Evolutionary conservation across 1,140 invertebrate genomes (phyloP), one percentile per base, ranked within the genome.

Genomic region (Sipha flava): DNA sequence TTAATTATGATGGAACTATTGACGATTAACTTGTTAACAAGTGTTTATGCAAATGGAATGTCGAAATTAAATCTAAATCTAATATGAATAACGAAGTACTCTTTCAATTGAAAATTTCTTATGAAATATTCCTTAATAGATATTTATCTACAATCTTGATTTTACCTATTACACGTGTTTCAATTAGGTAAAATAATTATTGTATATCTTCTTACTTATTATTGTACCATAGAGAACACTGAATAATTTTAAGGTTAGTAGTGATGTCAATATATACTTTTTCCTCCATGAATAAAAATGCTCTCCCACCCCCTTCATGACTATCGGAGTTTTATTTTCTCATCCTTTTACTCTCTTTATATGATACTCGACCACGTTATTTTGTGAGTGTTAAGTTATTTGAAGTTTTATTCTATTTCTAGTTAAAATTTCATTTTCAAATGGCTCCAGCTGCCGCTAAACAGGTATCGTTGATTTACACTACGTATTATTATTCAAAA

Each of bases 341-440:
- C 21, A 16, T 40, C n/a, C 59, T 16, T 37, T n/a, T 9, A 47
- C 23, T 77, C 72, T 59, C 34, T 59, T 43, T 43, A 23, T 21
- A 34, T 77, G 73, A 57, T 77, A 40, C 14, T 57, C n/a, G 49
- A 77, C 73, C 73, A 77, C 73, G 73, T 77, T 77, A 77, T 77
- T 57, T 23, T 18, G 52, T 21, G 49, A 26, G 31, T 40, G 6
- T 52, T 23, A 40, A 37, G 18, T 14, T 43, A 54, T 59, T 72
- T 57, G 16, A 16, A 4, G 29, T 59, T 59, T 77, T 40, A 18
- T 2, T 77, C 23, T 37, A 12, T 57, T 57, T 52, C 47, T 34
- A 77, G 21, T n/a, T 57, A 21, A 43, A 4, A 57, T 77, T 77
- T 12, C 37, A 4, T 29, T 52, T 34, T 21, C 47, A 23, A 75